phyloP scores from a whole-genome alignment of 1,140 invertebrate species.

The Asobara japonica region DNA sequence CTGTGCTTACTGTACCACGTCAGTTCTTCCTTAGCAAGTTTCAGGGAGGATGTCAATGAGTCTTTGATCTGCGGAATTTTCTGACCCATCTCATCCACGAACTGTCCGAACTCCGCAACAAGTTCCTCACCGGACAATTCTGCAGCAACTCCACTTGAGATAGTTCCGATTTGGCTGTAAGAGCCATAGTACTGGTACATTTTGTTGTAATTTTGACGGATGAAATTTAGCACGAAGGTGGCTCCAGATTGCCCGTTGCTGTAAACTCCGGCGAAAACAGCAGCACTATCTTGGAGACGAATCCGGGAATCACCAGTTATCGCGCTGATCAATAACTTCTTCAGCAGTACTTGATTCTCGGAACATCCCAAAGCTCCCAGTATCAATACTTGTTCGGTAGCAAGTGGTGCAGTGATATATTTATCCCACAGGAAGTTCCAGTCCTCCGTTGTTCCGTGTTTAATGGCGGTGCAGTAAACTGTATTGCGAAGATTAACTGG shows the following conservation, averaged over 20 bases:
- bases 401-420: slow-evolving; percentile 51
- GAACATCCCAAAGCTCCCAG: slow-evolving; percentile 71
- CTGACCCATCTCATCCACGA: background rate
- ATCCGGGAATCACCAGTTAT: slow-evolving; percentile 42
- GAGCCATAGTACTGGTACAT: slow-evolving; percentile 52
- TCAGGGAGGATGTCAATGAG: slow-evolving; percentile 18
- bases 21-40: slow-evolving; percentile 36
- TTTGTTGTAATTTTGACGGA: slow-evolving; percentile 57
- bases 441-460: background rate
- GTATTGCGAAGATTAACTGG: slow-evolving; percentile 65
- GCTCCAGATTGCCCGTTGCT: slow-evolving; percentile 62
- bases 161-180: slow-evolving; percentile 33
- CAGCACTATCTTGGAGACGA: slow-evolving; percentile 49
- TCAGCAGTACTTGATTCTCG: slow-evolving; percentile 54
- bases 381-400: slow-evolving; percentile 69
- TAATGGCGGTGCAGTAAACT: slow-evolving; percentile 62
- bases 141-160: slow-evolving; percentile 38
- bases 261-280: slow-evolving; percentile 58
- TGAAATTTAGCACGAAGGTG: slow-evolving; percentile 60
- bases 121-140: slow-evolving; percentile 40
- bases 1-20: slow-evolving; percentile 43
- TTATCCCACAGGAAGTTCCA: slow-evolving; percentile 41
- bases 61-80: slow-evolving; percentile 19
- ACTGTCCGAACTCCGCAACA: slow-evolving; percentile 38
- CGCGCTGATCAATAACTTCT: slow-evolving; percentile 43